These are phyloP conservation scores for Sphaerodactylus townsendi DNA, from an alignment of 2,113 vertebrate genomes.

Conservation along the genomic window DNA sequence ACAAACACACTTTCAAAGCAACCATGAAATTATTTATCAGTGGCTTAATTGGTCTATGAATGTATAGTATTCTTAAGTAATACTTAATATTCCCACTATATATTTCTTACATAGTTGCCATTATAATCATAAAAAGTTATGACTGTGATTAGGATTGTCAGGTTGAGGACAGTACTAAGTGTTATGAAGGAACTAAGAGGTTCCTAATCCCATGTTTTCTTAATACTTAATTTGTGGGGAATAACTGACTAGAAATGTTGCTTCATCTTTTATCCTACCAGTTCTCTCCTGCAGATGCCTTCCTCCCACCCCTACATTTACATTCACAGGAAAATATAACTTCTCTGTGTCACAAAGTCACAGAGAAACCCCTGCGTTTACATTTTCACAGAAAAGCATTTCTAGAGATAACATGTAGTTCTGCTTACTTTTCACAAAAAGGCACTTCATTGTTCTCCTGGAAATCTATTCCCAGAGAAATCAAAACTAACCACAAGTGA, in stretches of 20 bases:
- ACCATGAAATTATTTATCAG: conserved; percentile 3
- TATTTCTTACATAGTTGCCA: background rate
- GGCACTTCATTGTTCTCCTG: background rate
- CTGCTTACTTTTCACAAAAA: background rate
- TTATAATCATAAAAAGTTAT: background rate
- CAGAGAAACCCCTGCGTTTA: background rate
- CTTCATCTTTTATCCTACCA: background rate
- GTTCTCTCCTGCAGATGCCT: background rate
- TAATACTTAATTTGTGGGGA: background rate
- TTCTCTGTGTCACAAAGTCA: too few relatives aligned
- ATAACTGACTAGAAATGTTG: background rate
- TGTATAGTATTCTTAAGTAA: conserved; percentile 9
- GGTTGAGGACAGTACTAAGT: background rate
- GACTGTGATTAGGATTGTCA: background rate
- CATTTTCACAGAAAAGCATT: background rate
- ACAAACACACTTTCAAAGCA: conserved; percentile 11
- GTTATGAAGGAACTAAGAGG: background rate
- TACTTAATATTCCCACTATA: background rate
- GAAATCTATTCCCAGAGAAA: background rate
- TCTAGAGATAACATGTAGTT: background rate
- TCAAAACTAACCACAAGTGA: background rate
- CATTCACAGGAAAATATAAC: too few relatives aligned
- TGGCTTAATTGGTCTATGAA: background rate
- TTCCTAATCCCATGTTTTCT: background rate
- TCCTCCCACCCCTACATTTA: background rate